Conservation (phyloP, 2,888 invertebrate species). For the Ennomos fuscantarius region DNA sequence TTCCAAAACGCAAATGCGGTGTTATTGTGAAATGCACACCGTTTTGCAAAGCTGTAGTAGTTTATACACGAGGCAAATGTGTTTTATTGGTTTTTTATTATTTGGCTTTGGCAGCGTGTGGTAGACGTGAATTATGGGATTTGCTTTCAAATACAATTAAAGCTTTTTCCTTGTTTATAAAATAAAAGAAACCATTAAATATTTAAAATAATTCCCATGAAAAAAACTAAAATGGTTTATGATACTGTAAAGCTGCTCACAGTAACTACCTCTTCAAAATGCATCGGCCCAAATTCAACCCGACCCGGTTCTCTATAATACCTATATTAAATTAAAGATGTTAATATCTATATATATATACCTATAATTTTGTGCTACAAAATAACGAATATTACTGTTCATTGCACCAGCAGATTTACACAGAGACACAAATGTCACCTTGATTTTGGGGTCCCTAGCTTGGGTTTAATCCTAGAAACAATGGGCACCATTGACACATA, state of each 20-base stretch:
- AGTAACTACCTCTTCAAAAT: slow-evolving; percentile 54
- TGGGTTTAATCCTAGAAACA: slow-evolving; percentile 19
- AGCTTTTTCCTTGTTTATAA: too few relatives aligned
- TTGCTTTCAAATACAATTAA: too few relatives aligned
- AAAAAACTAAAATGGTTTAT: neutral
- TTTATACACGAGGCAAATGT: too few relatives aligned
- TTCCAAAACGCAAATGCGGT: slow-evolving; percentile 12
- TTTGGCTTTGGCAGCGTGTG: too few relatives aligned
- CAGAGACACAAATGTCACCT: slow-evolving; percentile 40
- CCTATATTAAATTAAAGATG: too few relatives aligned
- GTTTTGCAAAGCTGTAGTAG: slow-evolving; percentile 5
- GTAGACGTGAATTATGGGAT: too few relatives aligned
- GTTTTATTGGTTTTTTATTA: too few relatives aligned
- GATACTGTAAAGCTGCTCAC: slow-evolving; percentile 11
- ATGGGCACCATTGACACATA: neutral
- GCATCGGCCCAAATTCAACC: slow-evolving; percentile 62
- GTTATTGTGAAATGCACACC: slow-evolving; percentile 26
- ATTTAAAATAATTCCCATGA: too few relatives aligned
- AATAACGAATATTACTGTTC: too few relatives aligned
- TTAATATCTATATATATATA: too few relatives aligned
- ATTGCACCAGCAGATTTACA: slow-evolving; percentile 40
- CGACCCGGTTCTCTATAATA: slow-evolving; percentile 61
- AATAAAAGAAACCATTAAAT: too few relatives aligned
- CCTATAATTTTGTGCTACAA: too few relatives aligned
- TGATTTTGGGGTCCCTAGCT: slow-evolving; percentile 35